Conservation (phyloP, 1,140 invertebrate species). For the Macrostomum lignano region DNA sequence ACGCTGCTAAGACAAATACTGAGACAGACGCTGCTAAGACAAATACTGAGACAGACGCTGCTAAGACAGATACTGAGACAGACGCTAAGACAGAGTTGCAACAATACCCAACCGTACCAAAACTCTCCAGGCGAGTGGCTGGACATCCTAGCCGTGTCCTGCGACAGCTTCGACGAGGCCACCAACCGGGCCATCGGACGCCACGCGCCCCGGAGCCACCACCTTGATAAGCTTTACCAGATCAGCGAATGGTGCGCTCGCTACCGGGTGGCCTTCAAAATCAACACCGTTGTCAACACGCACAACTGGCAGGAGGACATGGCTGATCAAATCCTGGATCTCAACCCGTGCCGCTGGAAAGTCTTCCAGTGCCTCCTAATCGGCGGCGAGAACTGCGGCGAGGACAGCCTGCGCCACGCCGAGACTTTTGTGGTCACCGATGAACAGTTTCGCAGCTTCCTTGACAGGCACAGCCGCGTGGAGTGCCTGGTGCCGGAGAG, state of each 20-base stretch:
- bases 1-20: no score
- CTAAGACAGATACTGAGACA: no score
- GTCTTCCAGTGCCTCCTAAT: conserved; percentile 30
- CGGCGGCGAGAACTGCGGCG: conserved; percentile 30
- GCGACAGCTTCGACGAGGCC: conserved; percentile 13
- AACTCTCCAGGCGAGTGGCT: no score
- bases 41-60: no score
- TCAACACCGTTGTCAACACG: conserved; percentile 31
- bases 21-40: no score
- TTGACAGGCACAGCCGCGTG: conserved; percentile 21
- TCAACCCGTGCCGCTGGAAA: conserved; percentile 29
- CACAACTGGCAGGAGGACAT: conserved; percentile 30
- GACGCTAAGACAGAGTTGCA: no score
- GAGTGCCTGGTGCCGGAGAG: conserved; percentile 29
- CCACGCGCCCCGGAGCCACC: conserved; percentile 16
- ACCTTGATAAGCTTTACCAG: conserved; percentile 20
- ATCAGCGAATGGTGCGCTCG: conserved; percentile 24
- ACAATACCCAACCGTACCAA: no score
- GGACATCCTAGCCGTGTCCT: conserved; percentile 15
- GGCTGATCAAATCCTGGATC: conserved; percentile 15
- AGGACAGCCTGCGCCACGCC: conserved; percentile 24
- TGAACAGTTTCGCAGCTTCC: conserved; percentile 25
- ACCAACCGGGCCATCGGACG: conserved; percentile 12
- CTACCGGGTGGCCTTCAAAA: conserved; percentile 29
- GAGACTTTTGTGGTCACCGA: conserved; percentile 26